Conservation (phyloP, 2,113 vertebrate species). For the Isurus oxyrinchus region DNA sequence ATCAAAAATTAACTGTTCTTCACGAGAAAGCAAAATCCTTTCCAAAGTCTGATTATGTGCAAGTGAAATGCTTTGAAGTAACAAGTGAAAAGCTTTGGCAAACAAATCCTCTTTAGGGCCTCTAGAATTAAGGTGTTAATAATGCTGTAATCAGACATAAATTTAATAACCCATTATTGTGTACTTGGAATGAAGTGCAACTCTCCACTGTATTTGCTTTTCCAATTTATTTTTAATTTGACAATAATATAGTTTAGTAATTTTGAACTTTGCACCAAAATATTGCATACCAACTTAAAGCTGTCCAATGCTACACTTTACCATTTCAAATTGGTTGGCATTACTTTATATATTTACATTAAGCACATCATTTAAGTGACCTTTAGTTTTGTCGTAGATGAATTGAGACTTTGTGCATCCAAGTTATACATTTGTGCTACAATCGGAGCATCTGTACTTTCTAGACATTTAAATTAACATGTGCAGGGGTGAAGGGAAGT, state of each 20-base stretch:
- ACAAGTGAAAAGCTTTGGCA: not conserved
- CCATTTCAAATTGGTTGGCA: not conserved
- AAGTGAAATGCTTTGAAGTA: not conserved
- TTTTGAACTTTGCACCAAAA: not conserved
- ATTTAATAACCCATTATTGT: not conserved
- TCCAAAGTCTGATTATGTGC: not conserved
- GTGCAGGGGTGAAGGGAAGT: not conserved
- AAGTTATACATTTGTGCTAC: not conserved
- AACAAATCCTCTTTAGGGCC: not conserved
- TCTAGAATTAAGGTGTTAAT: not conserved
- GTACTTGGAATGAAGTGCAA: not conserved
- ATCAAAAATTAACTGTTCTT: not conserved
- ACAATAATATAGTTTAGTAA: not conserved
- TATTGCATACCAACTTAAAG: not conserved
- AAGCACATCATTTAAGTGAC: not conserved
- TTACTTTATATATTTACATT: not conserved
- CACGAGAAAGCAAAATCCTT: not conserved
- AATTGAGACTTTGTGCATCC: not conserved
- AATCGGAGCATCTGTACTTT: not conserved
- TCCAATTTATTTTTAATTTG: not conserved
- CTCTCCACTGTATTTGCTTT: not conserved
- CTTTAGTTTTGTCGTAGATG: not conserved
- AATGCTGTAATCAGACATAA: not conserved
- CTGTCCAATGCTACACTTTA: not conserved
- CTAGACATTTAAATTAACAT: not conserved